Evolutionary conservation across 2,113 vertebrate species (phyloP).

Genomic region (Speoplatyrhinus poulsoni): DNA sequence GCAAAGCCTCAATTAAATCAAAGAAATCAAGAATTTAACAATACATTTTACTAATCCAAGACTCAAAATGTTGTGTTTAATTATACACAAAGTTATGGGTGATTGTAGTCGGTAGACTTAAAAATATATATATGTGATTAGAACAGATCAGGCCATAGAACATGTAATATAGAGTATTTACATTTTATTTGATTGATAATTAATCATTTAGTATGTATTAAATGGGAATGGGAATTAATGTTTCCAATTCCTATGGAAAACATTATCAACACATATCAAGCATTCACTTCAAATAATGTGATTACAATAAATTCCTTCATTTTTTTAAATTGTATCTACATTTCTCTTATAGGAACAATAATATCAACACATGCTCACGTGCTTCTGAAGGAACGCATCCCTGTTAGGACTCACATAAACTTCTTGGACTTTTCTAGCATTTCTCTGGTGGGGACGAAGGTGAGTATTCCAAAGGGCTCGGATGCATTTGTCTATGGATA

Average conservation of each 20-base stretch:
- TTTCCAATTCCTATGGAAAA: too few relatives aligned
- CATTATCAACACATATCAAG: too few relatives aligned
- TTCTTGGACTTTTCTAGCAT: slow-evolving; percentile 1
- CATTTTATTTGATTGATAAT: too few relatives aligned
- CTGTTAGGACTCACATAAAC: slow-evolving; percentile 9
- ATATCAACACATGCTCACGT: slow-evolving; percentile 10
- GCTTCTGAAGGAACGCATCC: slow-evolving; percentile 18
- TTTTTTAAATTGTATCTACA: neutral
- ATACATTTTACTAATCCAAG: too few relatives aligned
- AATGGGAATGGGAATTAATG: too few relatives aligned
- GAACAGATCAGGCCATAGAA: neutral
- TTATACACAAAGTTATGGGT: neutral
- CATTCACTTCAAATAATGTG: too few relatives aligned
- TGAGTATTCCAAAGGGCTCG: slow-evolving; percentile 49
- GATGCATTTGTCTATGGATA: slow-evolving; percentile 82
- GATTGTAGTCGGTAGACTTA: neutral
- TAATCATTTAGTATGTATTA: too few relatives aligned
- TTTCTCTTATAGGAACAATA: slow-evolving; percentile 16
- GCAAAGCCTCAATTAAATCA: too few relatives aligned
- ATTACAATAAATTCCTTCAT: neutral
- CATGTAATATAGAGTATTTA: neutral
- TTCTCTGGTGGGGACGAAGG: slow-evolving; percentile 25
- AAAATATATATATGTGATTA: neutral
- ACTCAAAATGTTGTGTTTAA: neutral
- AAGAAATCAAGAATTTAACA: too few relatives aligned